These are phyloP conservation scores for Sylvia borin DNA, from an alignment of 2,797 vertebrate species.

Conservation along the genomic window DNA sequence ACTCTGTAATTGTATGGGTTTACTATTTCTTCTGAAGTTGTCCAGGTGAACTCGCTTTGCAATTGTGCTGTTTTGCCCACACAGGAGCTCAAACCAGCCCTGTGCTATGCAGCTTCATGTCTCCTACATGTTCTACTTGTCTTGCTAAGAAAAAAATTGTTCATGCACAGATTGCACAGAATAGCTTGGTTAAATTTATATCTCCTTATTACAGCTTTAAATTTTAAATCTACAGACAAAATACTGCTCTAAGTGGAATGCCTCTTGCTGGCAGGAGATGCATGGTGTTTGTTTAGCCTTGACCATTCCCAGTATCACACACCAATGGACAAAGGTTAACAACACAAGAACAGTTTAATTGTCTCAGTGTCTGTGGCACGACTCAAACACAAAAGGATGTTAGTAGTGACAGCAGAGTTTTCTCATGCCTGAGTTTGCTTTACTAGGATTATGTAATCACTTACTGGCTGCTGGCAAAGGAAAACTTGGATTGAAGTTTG, in stretches of 20 bases:
- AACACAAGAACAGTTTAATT: neutral
- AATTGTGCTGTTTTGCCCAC: neutral
- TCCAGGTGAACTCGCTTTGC: neutral
- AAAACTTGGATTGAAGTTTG: neutral
- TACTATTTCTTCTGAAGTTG: neutral
- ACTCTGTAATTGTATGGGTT: neutral
- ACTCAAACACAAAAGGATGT: neutral
- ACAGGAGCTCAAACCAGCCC: neutral
- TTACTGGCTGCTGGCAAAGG: neutral
- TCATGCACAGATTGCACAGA: neutral
- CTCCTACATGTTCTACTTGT: neutral
- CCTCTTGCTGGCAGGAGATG: neutral
- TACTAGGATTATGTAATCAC: neutral
- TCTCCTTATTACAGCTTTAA: neutral
- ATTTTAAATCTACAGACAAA: neutral
- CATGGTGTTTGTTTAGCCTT: neutral
- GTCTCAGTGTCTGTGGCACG: neutral
- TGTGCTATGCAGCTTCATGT: neutral
- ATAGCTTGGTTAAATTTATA: neutral
- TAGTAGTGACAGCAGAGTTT: neutral
- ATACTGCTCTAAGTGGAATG: neutral
- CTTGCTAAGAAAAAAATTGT: neutral
- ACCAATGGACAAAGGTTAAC: neutral
- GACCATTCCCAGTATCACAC: neutral
- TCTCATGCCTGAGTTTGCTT: neutral